Evolutionary conservation across 2,888 invertebrate species (phyloP), one percentile per base, ranked within the genome.

Genomic region (Andricus quercusramuli): DNA sequence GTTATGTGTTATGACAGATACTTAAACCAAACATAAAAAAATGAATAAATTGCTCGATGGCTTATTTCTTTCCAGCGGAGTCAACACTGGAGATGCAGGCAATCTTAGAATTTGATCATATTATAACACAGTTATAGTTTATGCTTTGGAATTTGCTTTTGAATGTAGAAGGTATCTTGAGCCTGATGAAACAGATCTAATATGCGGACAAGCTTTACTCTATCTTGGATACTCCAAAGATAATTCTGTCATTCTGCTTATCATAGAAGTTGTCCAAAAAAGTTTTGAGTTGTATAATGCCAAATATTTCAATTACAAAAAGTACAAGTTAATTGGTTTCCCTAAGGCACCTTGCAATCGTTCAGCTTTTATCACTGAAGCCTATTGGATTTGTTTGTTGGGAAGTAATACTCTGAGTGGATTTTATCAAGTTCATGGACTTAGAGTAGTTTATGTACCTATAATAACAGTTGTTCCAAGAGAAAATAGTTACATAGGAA

Each of bases 71-170:
- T 47, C 47, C 2, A 8, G 6, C 9, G 47, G 44, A 22, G 0
- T 17, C 0, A 68, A 68, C 1, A 1, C 20, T 97, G 97, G 9
- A 97, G 89, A 96, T 96, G 0, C 97, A 96, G 96, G 15, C 4
- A 47, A 96, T 96, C 97, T 85, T 92, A 97, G 64, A 92, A 97
- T 20, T 92, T 97, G 81, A 15, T 66, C 84, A 4, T 85, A 87
- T 77, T 87, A 87, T 66, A 78, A 82, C 37, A 80, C 79, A 2
- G 77, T 87, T 32, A 20, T 17, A 8, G 22, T 85, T 1, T 79
- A 78, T 37, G 3, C 29, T 29, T 29, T 29, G 1, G 29, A 29
- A 29, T 29, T 29, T 29, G 29, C 29, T 29, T 2, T 29, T 29
- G 29, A 29, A 29, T 29, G 1, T 29, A 29, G 29, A 29, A 29